Base-by-base conservation (phyloP, 2,888 invertebrate genomes). In the Nomada ruficornis region DNA sequence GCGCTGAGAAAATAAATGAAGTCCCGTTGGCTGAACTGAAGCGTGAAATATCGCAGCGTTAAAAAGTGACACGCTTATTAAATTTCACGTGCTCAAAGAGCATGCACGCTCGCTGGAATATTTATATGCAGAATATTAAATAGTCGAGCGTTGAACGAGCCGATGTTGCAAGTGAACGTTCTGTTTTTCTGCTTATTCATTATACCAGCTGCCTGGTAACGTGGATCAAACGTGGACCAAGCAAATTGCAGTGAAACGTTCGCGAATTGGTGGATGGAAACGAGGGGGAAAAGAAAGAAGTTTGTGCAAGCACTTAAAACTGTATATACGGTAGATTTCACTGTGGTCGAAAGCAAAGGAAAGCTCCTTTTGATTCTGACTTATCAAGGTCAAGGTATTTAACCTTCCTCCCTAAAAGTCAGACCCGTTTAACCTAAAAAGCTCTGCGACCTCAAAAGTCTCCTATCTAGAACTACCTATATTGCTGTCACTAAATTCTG, bases 1-100 rank as follows among this genome's bases (percentile, higher is more conserved):
- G 52, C n/a, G 29, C 1, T 3, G 36, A 15, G 36, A 20, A 36
- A 54, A 68, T 42, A 68, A 68, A 57, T 68, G 18, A 57, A 57
- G 55, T 42, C 36, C n/a, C 20, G 54, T 11, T 11, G 67, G 54
- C 36, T 42, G 36, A 68, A 55, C 15, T 29, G 44, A 47, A 73
- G 29, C 63, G 55, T 26, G 64, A 63, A 64, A 68, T 68, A 68
- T 55, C 54, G 54, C 54, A 13, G 42, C 55, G 42, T 42, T 54
- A 54, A 42, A 68, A 68, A 57, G 42, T 55, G 18, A 5, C 11
- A 42, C 23, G 42, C 68, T 44, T 68, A 57, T 68, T 68, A 68
- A 68, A 57, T 68, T 62, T 57, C 18, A 42, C 2, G 42, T 29
- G 23, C 11, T 23, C 23, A 13, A 55, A 55, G 36, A 36, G 18